These are phyloP conservation scores for Ariopsis seemanni DNA, from an alignment of 2,113 vertebrate species.

Conservation along the genomic window DNA sequence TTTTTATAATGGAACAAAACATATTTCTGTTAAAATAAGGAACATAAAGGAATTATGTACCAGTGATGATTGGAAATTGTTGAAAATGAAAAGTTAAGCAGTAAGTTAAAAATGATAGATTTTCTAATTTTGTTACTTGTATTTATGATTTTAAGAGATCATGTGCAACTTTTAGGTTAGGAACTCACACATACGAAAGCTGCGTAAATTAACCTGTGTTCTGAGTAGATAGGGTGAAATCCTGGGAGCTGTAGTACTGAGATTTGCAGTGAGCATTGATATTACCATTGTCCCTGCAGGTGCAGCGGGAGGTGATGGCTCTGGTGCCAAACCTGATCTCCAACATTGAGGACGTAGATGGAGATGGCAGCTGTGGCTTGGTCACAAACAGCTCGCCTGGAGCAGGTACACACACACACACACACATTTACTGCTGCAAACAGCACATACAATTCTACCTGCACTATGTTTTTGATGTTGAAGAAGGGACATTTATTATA, in stretches of 20 bases:
- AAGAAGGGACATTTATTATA: background rate
- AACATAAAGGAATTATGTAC: background rate
- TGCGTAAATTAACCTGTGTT: background rate
- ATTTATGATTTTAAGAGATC: background rate
- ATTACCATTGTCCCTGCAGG: slow-evolving; percentile 27
- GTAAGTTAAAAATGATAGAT: background rate
- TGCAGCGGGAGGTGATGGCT: slow-evolving; percentile 55
- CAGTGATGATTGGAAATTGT: background rate
- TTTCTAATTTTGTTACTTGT: background rate
- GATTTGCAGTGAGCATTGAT: background rate
- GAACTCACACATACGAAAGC: background rate
- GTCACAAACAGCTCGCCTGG: slow-evolving; percentile 48
- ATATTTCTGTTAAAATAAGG: background rate
- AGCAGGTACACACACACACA: slow-evolving; percentile 45
- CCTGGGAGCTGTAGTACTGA: background rate
- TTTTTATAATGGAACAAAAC: background rate
- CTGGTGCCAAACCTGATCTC: slow-evolving; percentile 57
- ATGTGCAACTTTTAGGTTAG: background rate
- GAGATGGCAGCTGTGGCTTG: slow-evolving; percentile 45
- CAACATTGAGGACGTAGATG: slow-evolving; percentile 56
- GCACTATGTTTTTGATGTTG: background rate
- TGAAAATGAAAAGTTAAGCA: background rate
- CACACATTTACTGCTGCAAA: slow-evolving; percentile 19
- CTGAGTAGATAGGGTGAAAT: background rate
- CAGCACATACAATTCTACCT: background rate